These are phyloP conservation scores for Serinus canaria DNA, from an alignment of 2,113 vertebrate species.

Conservation along the genomic window DNA sequence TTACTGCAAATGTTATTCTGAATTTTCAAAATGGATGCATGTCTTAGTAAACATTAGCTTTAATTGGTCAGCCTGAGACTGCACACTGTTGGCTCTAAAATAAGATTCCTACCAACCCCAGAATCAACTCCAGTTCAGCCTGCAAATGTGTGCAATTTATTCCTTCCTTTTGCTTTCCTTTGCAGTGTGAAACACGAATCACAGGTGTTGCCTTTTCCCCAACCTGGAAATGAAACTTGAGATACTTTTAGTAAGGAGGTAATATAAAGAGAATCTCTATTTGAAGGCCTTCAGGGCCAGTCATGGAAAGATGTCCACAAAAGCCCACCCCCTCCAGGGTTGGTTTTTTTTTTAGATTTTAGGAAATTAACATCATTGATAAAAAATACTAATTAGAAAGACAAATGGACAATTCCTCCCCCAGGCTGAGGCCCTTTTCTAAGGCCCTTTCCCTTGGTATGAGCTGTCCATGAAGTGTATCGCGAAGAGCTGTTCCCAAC, in stretches of 20 bases:
- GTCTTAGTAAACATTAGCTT: background rate
- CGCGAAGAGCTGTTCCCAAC: fast-evolving
- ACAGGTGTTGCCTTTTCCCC: background rate
- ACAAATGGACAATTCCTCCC: background rate
- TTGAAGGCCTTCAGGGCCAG: background rate
- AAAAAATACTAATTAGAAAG: background rate
- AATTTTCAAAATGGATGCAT: background rate
- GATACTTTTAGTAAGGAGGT: background rate
- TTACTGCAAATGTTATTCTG: background rate
- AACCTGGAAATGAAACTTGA: background rate
- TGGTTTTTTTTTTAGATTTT: no score
- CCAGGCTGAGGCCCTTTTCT: background rate
- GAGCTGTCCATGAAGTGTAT: no score
- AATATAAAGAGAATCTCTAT: background rate
- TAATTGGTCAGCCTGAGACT: background rate
- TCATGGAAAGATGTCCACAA: background rate
- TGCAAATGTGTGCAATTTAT: background rate
- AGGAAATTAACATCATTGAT: background rate
- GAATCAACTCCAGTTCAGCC: background rate
- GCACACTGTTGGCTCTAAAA: background rate
- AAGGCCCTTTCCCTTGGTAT: no score
- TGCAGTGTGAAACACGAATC: conserved; percentile 14
- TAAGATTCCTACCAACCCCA: background rate
- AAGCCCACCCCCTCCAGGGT: background rate
- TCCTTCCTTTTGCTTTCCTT: background rate